These are phyloP conservation scores for Heteractis magnifica DNA, from an alignment of 92 coral and sea anemone species.

Conservation along the genomic window DNA sequence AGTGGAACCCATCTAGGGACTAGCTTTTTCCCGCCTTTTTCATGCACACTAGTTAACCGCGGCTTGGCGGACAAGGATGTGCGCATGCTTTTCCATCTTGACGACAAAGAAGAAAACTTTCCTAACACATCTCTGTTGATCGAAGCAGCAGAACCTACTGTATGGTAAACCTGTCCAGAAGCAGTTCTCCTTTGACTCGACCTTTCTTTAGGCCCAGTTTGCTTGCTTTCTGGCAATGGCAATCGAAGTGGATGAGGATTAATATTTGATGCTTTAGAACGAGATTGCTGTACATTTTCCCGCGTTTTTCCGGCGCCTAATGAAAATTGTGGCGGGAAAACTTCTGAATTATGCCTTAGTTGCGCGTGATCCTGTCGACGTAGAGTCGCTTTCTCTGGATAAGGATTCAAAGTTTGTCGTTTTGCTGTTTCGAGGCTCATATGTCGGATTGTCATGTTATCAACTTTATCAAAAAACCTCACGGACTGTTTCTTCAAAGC, in stretches of 20 bases:
- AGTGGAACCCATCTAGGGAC: conserved; percentile 42
- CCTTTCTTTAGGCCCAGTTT: background rate
- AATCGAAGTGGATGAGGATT: background rate
- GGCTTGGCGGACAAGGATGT: conserved; percentile 17
- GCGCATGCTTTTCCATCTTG: conserved; percentile 14
- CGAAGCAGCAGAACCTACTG: background rate
- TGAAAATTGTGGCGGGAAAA: background rate
- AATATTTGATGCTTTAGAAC: background rate
- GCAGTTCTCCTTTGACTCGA: background rate
- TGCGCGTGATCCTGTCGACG: background rate
- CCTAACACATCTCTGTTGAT: background rate
- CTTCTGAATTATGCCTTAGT: background rate
- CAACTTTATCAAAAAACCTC: background rate
- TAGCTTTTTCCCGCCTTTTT: conserved; percentile 6
- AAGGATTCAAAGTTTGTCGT: background rate
- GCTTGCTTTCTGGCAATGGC: background rate
- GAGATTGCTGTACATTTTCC: background rate
- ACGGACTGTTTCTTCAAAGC: conserved; percentile 19
- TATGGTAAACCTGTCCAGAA: background rate
- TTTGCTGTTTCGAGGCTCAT: background rate
- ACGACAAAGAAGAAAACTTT: conserved; percentile 9
- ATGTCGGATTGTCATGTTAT: background rate
- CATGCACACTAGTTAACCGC: conserved; percentile 1
- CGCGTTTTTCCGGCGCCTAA: background rate
- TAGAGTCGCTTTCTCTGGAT: background rate